A percentile compares a stretch with the other conserved stretches of the same genome.
These are phyloP conservation scores for Tupaia tana DNA, from an alignment of 2,113 vertebrate species.

Conservation along the genomic window DNA sequence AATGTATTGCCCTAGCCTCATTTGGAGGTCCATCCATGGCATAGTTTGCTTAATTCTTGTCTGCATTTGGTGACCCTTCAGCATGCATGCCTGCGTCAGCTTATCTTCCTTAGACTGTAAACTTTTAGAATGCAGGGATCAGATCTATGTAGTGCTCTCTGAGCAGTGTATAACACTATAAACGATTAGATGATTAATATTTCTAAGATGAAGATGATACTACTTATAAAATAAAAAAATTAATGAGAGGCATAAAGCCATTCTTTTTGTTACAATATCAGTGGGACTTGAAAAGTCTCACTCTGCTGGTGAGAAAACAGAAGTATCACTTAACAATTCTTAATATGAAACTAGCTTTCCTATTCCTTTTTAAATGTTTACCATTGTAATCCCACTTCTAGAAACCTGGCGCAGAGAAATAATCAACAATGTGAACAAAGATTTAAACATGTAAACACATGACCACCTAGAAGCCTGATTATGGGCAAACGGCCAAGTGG, in stretches of 20 bases:
- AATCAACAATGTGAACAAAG: neutral
- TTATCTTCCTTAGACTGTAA: neutral
- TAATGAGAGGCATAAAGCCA: neutral
- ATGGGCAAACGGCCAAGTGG: neutral
- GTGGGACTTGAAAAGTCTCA: neutral
- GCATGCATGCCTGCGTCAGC: neutral
- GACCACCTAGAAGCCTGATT: neutral
- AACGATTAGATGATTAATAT: neutral
- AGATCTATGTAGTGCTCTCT: neutral
- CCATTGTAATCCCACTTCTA: neutral
- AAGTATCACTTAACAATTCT: neutral
- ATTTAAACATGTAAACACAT: neutral
- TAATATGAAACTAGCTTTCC: neutral
- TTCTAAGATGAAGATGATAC: conserved; percentile 25
- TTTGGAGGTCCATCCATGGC: neutral
- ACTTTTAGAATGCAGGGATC: neutral
- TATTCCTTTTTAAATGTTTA: conserved; percentile 14
- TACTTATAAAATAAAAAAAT: neutral
- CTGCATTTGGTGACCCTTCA: neutral
- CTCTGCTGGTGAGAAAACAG: neutral
- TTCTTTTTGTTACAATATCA: neutral
- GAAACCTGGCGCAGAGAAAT: neutral
- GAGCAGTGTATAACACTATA: neutral
- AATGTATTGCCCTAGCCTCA: neutral
- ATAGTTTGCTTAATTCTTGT: neutral